Evolutionary conservation across 2,113 vertebrate species (phyloP).

Genomic region (Burhinus bistriatus): DNA sequence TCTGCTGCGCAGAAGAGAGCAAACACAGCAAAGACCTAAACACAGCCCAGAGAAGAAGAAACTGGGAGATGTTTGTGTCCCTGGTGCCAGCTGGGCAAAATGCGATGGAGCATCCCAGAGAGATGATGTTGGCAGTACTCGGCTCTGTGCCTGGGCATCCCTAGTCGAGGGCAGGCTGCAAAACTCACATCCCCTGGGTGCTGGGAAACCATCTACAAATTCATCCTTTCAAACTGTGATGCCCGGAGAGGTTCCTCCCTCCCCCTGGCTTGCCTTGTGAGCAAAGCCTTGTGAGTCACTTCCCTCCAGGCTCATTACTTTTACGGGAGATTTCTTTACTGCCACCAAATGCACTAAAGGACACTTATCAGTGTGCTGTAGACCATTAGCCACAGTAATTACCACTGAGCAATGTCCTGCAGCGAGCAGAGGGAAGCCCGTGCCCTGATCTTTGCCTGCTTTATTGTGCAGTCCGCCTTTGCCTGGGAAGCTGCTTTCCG

Average conservation of each 20-base stretch:
- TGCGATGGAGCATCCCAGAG: background rate
- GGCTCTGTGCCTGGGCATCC: background rate
- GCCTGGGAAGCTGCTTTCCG: background rate
- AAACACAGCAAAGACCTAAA: background rate
- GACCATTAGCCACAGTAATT: conserved; percentile 39
- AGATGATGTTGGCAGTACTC: rapidly evolving
- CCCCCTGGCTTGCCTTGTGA: background rate
- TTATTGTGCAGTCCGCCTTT: conserved; percentile 10
- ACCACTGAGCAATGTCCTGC: background rate
- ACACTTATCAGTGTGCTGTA: conserved; percentile 3
- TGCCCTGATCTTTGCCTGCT: conserved; percentile 42
- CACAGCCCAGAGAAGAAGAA: background rate
- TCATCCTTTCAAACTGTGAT: background rate
- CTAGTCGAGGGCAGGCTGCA: rapidly evolving
- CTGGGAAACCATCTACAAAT: background rate
- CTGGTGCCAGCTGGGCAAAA: background rate
- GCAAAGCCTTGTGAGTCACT: conserved; percentile 9
- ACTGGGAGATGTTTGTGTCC: background rate
- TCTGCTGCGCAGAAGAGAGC: background rate
- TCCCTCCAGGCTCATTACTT: background rate
- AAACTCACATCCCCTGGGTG: background rate
- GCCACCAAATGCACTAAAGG: background rate
- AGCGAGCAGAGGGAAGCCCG: background rate
- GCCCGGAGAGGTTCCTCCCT: background rate
- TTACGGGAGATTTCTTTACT: background rate